Evolutionary conservation across 2,888 invertebrate species (phyloP).

Genomic region (Cryptus armator): DNA sequence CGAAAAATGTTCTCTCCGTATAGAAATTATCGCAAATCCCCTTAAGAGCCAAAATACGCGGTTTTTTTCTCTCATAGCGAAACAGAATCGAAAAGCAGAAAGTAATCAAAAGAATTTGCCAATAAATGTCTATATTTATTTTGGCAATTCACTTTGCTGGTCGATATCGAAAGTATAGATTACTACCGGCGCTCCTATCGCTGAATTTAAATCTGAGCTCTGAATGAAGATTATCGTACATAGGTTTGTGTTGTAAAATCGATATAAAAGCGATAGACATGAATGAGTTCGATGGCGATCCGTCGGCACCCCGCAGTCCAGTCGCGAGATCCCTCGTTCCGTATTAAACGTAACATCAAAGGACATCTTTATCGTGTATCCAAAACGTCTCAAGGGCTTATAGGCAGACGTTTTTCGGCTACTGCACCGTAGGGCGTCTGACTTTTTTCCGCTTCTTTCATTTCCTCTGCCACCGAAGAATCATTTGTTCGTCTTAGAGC

Average conservation of each 20-base stretch:
- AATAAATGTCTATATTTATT: too few species aligned
- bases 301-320: conserved; percentile 53
- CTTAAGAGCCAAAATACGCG: too few species aligned
- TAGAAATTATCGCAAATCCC: too few species aligned
- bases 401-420: conserved; percentile 73
- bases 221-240: background rate
- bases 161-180: background rate
- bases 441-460: conserved; percentile 48
- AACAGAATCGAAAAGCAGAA: too few species aligned
- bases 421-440: conserved; percentile 65
- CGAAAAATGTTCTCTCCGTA: too few species aligned
- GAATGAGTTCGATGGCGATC: conserved; percentile 32
- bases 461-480: conserved; percentile 45
- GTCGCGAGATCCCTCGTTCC: background rate
- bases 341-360: conserved; percentile 28
- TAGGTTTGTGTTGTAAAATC: background rate
- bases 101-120: too few species aligned
- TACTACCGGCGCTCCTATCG: background rate
- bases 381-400: conserved; percentile 49
- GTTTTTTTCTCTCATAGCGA: too few species aligned
- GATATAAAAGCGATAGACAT: conserved; percentile 9
- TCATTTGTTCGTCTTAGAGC: conserved; percentile 70
- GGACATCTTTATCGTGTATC: conserved; percentile 10
- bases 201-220: background rate
- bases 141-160: too few species aligned